phyloP scores from a whole-genome alignment of 1,140 invertebrate species.

The Drosophila pallidifrons region DNA sequence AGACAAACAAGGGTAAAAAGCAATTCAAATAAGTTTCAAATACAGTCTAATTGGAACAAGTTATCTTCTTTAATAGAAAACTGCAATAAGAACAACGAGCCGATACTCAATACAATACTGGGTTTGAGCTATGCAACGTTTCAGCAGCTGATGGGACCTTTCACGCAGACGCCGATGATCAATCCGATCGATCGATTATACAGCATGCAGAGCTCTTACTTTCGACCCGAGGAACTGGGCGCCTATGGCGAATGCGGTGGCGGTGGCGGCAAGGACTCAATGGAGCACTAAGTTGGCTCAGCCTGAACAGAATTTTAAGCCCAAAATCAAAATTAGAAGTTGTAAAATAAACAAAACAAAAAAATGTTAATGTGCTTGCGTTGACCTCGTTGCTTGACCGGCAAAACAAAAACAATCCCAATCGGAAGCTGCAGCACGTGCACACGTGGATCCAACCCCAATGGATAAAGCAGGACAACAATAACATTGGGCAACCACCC shows the following conservation, averaged over 20 bases:
- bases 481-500: conserved; percentile 34
- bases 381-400: background rate
- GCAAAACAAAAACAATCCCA: conserved; percentile 19
- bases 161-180: conserved; percentile 84
- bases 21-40: no score
- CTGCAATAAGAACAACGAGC: conserved; percentile 82
- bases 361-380: conserved; percentile 76
- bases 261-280: conserved; percentile 62
- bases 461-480: no score
- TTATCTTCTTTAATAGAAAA: conserved; percentile 60
- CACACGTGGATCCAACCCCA: conserved; percentile 46
- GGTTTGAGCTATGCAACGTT: conserved; percentile 84
- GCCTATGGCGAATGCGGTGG: conserved; percentile 73
- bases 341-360: conserved; percentile 70
- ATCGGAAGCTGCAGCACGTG: conserved; percentile 23
- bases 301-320: conserved; percentile 61
- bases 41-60: background rate
- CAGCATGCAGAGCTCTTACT: conserved; percentile 89
- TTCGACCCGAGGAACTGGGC: conserved; percentile 86
- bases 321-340: conserved; percentile 84
- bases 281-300: conserved; percentile 63
- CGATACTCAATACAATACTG: conserved; percentile 82
- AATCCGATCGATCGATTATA: conserved; percentile 89
- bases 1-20: conserved; percentile 84
- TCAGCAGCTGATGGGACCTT: conserved; percentile 84